phyloP scores from a whole-genome alignment of 1,140 invertebrate species.

The Hycleus phaleratus region DNA sequence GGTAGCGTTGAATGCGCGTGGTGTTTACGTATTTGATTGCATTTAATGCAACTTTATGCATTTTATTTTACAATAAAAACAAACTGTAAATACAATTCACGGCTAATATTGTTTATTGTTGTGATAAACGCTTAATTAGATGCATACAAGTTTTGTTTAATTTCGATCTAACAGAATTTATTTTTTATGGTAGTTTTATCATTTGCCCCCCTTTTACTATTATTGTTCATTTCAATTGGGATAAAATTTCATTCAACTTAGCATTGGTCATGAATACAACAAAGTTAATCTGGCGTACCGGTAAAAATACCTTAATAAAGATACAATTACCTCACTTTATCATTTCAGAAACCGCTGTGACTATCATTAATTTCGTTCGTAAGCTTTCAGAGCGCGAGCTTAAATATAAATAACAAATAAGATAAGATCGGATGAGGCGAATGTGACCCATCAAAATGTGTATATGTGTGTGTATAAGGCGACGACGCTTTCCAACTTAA shows the following conservation, averaged over 20 bases:
- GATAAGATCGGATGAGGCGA: slow-evolving; percentile 26
- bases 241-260: no score
- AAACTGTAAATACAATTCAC: slow-evolving; percentile 10
- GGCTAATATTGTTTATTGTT: neutral
- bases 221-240: no score
- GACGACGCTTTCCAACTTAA: slow-evolving; percentile 19
- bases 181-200: no score
- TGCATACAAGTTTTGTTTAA: no score
- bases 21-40: slow-evolving; percentile 17
- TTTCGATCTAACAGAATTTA: no score
- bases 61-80: slow-evolving; percentile 16
- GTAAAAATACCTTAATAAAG: slow-evolving; percentile 32
- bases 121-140: no score
- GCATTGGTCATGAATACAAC: neutral
- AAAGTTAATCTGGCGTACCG: neutral
- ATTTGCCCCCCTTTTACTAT: no score
- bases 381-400: slow-evolving; percentile 30
- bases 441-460: slow-evolving; percentile 17
- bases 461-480: slow-evolving; percentile 8
- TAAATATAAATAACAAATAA: slow-evolving; percentile 27
- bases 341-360: slow-evolving; percentile 30
- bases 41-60: slow-evolving; percentile 15
- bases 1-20: slow-evolving; percentile 4
- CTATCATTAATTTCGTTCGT: slow-evolving; percentile 29
- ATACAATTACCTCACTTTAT: slow-evolving; percentile 28